Percentiles rank a stretch among this genome's conserved stretches.
phyloP scores from a whole-genome alignment of 2,888 invertebrate species.

The Margaritifera margaritifera region DNA sequence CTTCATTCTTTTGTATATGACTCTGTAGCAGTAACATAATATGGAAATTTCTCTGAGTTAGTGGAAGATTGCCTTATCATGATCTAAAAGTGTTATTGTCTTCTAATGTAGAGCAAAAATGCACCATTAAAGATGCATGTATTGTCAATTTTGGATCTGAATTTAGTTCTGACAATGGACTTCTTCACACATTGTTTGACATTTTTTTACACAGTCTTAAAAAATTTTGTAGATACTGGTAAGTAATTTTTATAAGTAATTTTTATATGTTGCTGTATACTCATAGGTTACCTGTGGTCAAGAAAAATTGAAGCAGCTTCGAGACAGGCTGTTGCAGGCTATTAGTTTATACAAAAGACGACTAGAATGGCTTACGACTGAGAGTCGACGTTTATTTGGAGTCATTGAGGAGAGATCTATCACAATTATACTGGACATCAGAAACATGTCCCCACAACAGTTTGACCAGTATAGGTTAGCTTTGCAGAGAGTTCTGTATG shows the following conservation, averaged over 20 bases:
- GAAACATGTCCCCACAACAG: conserved; percentile 67
- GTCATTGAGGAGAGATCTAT: conserved; percentile 69
- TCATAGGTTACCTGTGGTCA: conserved; percentile 63
- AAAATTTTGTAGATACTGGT: too few relatives aligned
- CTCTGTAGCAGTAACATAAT: too few relatives aligned
- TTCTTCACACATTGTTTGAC: neutral
- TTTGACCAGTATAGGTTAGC: conserved; percentile 70
- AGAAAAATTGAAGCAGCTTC: conserved; percentile 65
- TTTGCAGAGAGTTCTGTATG: conserved; percentile 65
- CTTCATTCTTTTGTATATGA: too few relatives aligned
- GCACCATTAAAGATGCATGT: neutral
- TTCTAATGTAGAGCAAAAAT: neutral
- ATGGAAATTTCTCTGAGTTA: too few relatives aligned
- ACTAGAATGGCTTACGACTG: conserved; percentile 71
- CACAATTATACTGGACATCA: conserved; percentile 69
- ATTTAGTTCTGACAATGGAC: neutral
- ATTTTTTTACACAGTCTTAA: neutral
- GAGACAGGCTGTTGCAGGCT: conserved; percentile 62
- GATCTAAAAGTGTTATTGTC: too few relatives aligned
- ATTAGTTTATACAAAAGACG: conserved; percentile 66
- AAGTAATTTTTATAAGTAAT: too few relatives aligned
- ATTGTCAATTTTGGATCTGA: neutral
- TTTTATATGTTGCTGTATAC: neutral
- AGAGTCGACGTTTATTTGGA: conserved; percentile 71
- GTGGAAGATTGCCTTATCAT: too few relatives aligned